Conservation (phyloP, 2,797 vertebrate species). For the Ispidina picta region DNA sequence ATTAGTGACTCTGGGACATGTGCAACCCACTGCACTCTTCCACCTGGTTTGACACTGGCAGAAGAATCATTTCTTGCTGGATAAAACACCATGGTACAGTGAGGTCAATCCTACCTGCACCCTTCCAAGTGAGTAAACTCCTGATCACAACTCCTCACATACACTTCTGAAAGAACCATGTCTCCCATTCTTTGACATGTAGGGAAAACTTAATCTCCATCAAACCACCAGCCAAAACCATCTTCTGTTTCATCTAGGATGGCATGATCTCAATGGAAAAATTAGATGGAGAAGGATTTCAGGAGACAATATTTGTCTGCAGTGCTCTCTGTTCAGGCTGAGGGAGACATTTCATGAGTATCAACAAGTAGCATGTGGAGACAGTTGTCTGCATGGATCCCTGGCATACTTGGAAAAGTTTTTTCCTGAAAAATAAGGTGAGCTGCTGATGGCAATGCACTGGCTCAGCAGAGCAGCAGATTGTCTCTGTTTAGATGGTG, state of each 20-base stretch:
- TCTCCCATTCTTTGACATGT: not conserved
- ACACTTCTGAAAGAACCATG: fast-evolving
- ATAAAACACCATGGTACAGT: not conserved
- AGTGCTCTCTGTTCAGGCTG: not conserved
- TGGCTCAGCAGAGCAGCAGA: constrained; percentile 18
- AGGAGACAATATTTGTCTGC: not conserved
- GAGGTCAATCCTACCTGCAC: not conserved
- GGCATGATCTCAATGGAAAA: not conserved
- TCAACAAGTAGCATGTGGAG: not conserved
- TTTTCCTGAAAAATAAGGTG: not conserved
- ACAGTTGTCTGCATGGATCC: not conserved
- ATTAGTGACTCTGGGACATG: not conserved
- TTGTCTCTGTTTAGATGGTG: constrained; percentile 21
- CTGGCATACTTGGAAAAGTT: not conserved
- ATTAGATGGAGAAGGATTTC: not conserved
- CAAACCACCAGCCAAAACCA: not conserved
- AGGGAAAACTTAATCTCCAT: not conserved
- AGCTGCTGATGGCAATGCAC: not conserved
- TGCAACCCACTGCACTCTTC: not conserved
- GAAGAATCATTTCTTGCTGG: not conserved
- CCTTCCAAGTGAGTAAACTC: not conserved
- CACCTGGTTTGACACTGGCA: not conserved
- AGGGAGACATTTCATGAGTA: not conserved
- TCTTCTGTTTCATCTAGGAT: not conserved
- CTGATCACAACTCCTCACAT: not conserved